phyloP scores from a whole-genome alignment of 2,113 vertebrate species.

The Ctenomys sociabilis region DNA sequence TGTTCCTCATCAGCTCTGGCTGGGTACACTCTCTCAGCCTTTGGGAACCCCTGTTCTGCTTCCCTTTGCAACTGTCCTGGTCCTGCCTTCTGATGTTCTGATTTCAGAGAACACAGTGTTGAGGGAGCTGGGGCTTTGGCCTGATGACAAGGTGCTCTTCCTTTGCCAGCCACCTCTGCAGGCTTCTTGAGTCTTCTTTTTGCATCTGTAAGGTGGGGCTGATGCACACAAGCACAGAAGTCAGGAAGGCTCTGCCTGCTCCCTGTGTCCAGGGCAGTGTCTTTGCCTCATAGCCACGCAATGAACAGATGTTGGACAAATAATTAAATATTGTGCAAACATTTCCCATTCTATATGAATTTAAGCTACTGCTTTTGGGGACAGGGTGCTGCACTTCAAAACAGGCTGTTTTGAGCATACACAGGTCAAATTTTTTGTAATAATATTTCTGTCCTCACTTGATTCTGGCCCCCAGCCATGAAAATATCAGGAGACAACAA shows the following conservation, averaged over 20 bases:
- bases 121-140: neutral
- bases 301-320: neutral
- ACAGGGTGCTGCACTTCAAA: neutral
- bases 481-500: conserved; percentile 2
- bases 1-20: neutral
- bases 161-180: neutral
- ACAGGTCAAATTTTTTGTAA: neutral
- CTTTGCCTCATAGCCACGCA: neutral
- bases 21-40: neutral
- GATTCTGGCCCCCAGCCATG: conserved; percentile 38
- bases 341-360: conserved; percentile 23
- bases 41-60: neutral
- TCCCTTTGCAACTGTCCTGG: neutral
- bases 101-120: neutral
- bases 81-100: neutral
- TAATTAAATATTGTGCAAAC: neutral
- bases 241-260: neutral
- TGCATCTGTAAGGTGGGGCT: neutral
- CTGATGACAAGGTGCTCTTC: neutral
- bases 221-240: neutral
- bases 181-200: neutral
- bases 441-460: conserved; percentile 54
- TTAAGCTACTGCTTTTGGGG: neutral
- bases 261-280: neutral
- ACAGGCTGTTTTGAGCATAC: conserved; percentile 45